Evolutionary conservation across 2,113 vertebrate genomes (phyloP), one percentile per base, ranked within the genome.

Genomic region (Perca flavescens): DNA sequence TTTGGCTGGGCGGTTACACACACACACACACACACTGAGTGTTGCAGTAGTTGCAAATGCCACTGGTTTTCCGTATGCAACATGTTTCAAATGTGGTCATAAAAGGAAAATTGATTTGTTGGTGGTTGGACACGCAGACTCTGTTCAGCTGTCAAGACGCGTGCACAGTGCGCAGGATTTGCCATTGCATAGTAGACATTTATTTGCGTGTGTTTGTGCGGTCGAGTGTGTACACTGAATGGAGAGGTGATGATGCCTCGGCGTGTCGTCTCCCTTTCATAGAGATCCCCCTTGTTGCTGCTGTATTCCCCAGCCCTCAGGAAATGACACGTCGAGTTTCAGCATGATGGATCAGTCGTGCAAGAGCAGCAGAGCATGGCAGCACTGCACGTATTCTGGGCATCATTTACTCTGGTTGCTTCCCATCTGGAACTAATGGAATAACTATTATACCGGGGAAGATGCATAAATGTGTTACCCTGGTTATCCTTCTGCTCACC

Each of bases 271-370:
- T 84, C 60, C 58, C 61, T 86, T 86, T 91, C 79, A 84, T 69
- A 49, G 80, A 86, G 78, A 57, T 77, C 72, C 76, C 83, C 84
- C 22, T 36, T 87, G 89, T 81, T 88, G 75, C 80, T 84, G 71
- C 79, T 58, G 85, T 88, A 65, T 79, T 69, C 84, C 81, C 84
- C 80, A 77, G 75, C 81, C 82, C 57, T 65, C 69, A 86, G 88
- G 90, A 91, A 91, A 87, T 85, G 89, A 90, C 91, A 91, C 88
- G 85, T 87, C 74, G 81, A 80, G 81, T 40, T 79, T 85, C 71
- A 86, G 74, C 80, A 89, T 91, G 88, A 89, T 90, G 80, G 84
- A 88, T 91, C 80, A 63, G 72, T 74, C 69, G 52, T 78, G 80
- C 79, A 68, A 36, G 85, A 86, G 83, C 74, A 86, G 81, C 71